These are phyloP conservation scores for Plemyria rubiginata DNA, from an alignment of 2,888 invertebrate genomes.

Conservation along the genomic window DNA sequence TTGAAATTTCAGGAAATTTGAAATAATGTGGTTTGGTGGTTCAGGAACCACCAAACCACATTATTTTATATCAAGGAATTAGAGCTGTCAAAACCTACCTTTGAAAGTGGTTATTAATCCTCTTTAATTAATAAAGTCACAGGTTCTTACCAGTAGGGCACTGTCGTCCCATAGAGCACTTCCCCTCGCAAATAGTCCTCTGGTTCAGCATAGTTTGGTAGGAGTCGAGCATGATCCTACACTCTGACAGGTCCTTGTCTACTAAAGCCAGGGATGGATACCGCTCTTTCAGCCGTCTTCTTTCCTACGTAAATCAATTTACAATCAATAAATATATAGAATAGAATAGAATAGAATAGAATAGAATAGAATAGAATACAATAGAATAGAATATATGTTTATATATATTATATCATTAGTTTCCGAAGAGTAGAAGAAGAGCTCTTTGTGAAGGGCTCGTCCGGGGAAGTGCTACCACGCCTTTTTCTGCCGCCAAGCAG, in stretches of 20 bases:
- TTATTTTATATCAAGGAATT: neutral
- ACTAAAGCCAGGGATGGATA: slow-evolving; percentile 91
- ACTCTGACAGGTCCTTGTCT: slow-evolving; percentile 90
- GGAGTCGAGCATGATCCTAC: slow-evolving; percentile 90
- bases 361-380: too few species aligned
- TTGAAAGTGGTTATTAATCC: slow-evolving; percentile 6
- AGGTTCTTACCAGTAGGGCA: slow-evolving; percentile 91
- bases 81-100: neutral
- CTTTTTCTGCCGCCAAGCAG: too few species aligned
- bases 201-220: slow-evolving; percentile 93
- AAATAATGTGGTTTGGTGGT: too few species aligned
- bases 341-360: too few species aligned
- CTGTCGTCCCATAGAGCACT: slow-evolving; percentile 92
- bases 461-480: too few species aligned
- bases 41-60: neutral
- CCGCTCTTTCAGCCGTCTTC: slow-evolving; percentile 92
- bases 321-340: too few species aligned
- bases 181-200: slow-evolving; percentile 93
- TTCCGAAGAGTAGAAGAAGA: too few species aligned
- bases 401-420: too few species aligned
- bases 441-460: too few species aligned
- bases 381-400: too few species aligned
- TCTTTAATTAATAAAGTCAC: neutral
- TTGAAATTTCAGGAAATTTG: too few species aligned
- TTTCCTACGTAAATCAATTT: slow-evolving; percentile 84